Conservation (phyloP, 2,113 vertebrate genomes). For the Ranitomeya imitator region DNA sequence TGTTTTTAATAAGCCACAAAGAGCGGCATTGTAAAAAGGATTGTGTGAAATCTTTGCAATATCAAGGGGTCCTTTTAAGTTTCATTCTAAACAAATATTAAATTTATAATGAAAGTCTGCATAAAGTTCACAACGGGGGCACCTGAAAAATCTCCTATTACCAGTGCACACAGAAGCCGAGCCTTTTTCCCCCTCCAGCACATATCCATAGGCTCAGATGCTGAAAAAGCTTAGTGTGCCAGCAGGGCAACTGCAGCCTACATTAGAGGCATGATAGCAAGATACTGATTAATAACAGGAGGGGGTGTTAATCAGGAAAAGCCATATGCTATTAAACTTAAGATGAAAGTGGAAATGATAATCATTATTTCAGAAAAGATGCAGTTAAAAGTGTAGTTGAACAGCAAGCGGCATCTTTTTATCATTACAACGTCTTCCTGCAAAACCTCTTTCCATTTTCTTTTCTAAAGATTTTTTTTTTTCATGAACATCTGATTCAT, state of each 20-base stretch:
- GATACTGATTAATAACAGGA: constrained; percentile 78
- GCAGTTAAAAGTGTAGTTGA: constrained; percentile 72
- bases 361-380: constrained; percentile 74
- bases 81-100: constrained; percentile 35
- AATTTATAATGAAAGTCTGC: constrained; percentile 14
- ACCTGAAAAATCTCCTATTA: constrained; percentile 66
- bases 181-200: constrained; percentile 65
- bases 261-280: constrained; percentile 73
- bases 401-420: constrained; percentile 74
- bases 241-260: constrained; percentile 70
- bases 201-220: constrained; percentile 68
- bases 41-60: background rate
- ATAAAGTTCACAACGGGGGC: constrained; percentile 61
- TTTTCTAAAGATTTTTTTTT: constrained; percentile 63
- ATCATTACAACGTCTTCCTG: constrained; percentile 67
- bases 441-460: constrained; percentile 60
- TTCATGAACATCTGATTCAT: constrained; percentile 71
- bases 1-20: background rate
- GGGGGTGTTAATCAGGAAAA: constrained; percentile 75
- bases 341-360: constrained; percentile 78
- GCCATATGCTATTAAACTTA: constrained; percentile 75
- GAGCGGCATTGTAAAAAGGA: background rate
- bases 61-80: background rate
- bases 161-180: constrained; percentile 64
- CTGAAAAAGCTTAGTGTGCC: constrained; percentile 70